Conservation (phyloP, 2,888 invertebrate genomes). For the Polymixis lichenea region DNA sequence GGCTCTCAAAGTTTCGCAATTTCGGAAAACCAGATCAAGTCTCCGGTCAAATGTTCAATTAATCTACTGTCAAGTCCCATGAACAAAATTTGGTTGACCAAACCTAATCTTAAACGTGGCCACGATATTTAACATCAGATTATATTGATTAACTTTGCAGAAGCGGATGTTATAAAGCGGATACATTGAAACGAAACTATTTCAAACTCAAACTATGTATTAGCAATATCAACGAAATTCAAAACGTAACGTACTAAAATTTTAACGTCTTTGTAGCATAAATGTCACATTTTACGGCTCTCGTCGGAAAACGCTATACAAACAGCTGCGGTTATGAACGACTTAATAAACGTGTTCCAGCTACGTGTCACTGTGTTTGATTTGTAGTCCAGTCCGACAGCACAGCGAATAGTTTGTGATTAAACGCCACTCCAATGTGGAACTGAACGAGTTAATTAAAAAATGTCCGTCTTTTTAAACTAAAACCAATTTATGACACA, state of each 20-base stretch:
- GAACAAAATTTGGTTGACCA: not conserved
- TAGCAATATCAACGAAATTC: constrained; percentile 29
- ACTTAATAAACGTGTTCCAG: constrained; percentile 47
- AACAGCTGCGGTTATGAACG: constrained; percentile 50
- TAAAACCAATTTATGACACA: not conserved
- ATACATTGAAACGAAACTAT: constrained; percentile 13
- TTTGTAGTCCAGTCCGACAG: constrained; percentile 33
- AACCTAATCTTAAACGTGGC: not conserved
- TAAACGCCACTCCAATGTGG: constrained; percentile 57
- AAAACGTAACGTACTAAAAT: constrained; percentile 31
- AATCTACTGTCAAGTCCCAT: not conserved
- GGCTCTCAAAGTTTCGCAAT: not conserved
- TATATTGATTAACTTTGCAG: not conserved
- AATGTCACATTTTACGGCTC: constrained; percentile 54
- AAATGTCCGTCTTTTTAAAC: constrained; percentile 22
- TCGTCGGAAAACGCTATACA: constrained; percentile 39
- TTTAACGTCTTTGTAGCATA: constrained; percentile 38
- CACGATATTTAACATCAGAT: not conserved
- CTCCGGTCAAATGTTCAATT: not conserved
- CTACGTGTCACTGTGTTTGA: constrained; percentile 43
- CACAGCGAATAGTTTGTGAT: constrained; percentile 40
- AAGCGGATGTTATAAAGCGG: not conserved
- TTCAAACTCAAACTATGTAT: constrained; percentile 23
- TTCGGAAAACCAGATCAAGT: not conserved
- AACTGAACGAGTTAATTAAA: constrained; percentile 32